Conservation (phyloP, 2,797 vertebrate species). For the Anguilla marmorata region DNA sequence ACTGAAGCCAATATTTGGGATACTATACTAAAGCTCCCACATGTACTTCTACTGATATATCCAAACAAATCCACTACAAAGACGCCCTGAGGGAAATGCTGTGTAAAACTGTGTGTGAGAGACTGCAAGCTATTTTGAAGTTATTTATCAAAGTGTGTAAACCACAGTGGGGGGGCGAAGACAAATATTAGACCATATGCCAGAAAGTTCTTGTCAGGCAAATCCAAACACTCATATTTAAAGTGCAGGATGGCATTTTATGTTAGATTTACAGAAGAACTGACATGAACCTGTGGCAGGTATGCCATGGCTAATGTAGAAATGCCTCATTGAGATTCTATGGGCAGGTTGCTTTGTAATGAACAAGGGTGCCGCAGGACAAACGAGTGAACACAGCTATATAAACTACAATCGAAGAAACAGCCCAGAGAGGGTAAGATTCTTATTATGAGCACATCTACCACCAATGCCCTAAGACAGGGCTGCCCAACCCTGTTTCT, state of each 20-base stretch:
- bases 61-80: conserved; percentile 7
- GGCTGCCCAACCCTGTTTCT: neutral
- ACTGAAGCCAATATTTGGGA: conserved; percentile 20
- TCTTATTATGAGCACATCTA: neutral
- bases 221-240: neutral
- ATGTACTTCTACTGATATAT: conserved; percentile 12
- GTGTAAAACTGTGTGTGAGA: conserved; percentile 15
- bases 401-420: neutral
- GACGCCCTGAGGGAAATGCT: neutral
- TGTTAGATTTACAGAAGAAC: neutral
- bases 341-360: neutral
- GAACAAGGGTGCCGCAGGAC: neutral
- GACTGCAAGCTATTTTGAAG: conserved; percentile 24
- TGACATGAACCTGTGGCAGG: neutral
- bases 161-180: neutral
- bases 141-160: conserved; percentile 28
- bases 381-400: no score
- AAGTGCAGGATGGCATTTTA: neutral
- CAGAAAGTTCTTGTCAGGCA: neutral
- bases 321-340: neutral
- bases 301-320: neutral
- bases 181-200: neutral
- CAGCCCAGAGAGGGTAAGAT: neutral
- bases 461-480: neutral
- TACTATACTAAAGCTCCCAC: neutral